These are phyloP conservation scores for Macropus fuliginosus DNA, from an alignment of 2,797 vertebrate species.

Conservation along the genomic window DNA sequence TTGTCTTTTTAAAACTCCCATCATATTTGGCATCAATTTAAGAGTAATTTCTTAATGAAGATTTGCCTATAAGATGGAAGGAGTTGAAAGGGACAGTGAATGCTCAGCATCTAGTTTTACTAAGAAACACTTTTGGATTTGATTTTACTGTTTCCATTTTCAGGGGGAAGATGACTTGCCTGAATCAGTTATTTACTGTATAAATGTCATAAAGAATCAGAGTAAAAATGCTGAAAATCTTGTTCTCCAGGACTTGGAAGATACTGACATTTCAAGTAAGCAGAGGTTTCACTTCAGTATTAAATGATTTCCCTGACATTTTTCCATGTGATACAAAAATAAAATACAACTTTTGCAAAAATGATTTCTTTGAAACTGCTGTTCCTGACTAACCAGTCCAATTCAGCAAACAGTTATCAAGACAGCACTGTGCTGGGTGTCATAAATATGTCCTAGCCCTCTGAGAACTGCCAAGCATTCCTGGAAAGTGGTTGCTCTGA, in stretches of 20 bases:
- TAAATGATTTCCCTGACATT: neutral
- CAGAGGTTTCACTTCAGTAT: constrained; percentile 25
- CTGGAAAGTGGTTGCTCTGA: neutral
- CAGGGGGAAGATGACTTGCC: constrained; percentile 87
- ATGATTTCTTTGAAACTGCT: constrained; percentile 13
- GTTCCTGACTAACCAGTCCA: neutral
- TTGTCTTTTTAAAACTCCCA: neutral
- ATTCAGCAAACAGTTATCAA: neutral
- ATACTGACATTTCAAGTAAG: constrained; percentile 81
- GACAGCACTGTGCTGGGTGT: neutral
- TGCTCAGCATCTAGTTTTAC: constrained; percentile 22
- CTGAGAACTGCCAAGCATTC: neutral
- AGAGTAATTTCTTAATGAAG: constrained; percentile 1
- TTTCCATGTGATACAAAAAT: neutral
- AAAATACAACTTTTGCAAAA: constrained; percentile 27
- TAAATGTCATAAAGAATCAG: constrained; percentile 87
- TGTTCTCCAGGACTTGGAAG: constrained; percentile 87
- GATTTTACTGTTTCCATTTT: constrained; percentile 55
- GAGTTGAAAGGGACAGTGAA: neutral
- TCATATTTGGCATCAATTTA: constrained; percentile 17
- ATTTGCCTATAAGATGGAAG: neutral
- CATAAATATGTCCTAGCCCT: neutral
- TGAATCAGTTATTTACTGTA: constrained; percentile 88
- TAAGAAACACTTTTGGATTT: neutral
- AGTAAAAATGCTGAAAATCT: constrained; percentile 87